Evolutionary conservation across 2,888 invertebrate species (phyloP).

Genomic region (Altica lythri): DNA sequence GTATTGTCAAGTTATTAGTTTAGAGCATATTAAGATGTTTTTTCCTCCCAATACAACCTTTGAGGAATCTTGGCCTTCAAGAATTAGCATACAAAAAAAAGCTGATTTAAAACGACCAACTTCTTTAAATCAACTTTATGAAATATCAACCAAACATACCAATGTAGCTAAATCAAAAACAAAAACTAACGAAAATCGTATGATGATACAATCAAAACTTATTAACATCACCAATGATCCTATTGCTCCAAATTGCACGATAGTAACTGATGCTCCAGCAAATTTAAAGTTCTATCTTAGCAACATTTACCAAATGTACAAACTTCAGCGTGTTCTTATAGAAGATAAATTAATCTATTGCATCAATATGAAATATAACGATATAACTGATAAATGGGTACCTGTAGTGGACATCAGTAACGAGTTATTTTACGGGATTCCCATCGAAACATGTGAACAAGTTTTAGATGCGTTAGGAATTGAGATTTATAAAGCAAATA

Average conservation of each 20-base stretch:
- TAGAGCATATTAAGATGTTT: constrained; percentile 86
- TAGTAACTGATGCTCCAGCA: neutral
- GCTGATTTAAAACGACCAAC: too few relatives aligned
- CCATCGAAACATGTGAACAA: constrained; percentile 1
- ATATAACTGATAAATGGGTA: constrained; percentile 9
- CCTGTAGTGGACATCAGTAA: constrained; percentile 5
- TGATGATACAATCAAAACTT: too few relatives aligned
- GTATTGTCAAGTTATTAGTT: constrained; percentile 61
- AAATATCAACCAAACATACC: too few relatives aligned
- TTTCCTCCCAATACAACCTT: constrained; percentile 87
- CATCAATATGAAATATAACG: constrained; percentile 13
- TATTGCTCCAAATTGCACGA: neutral
- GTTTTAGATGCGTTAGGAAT: neutral
- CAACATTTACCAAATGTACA: neutral
- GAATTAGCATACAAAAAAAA: too few relatives aligned
- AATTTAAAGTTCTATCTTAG: neutral
- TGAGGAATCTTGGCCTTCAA: constrained; percentile 85
- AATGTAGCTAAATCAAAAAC: too few relatives aligned
- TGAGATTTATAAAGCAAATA: constrained; percentile 9
- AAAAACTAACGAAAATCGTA: too few relatives aligned
- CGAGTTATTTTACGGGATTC: neutral
- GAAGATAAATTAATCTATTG: constrained; percentile 4
- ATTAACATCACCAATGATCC: constrained; percentile 9
- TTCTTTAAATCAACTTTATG: too few relatives aligned
- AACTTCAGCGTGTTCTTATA: constrained; percentile 1